phyloP scores from a whole-genome alignment of 2,888 invertebrate species.

The Drosophila robusta region DNA sequence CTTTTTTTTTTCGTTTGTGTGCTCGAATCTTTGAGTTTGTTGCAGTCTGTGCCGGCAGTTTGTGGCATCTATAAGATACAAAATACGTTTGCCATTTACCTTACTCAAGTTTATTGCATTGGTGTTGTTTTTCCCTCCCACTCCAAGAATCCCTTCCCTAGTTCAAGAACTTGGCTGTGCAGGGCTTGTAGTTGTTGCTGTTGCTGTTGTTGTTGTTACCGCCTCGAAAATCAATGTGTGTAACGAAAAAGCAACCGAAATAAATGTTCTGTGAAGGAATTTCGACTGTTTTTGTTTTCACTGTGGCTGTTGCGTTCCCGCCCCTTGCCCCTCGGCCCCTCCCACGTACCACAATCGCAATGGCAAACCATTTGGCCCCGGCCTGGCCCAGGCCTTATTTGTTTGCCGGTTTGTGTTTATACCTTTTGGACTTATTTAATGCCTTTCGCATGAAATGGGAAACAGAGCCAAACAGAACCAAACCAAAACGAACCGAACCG shows the following conservation, averaged over 20 bases:
- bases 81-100: constrained; percentile 76
- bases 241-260: constrained; percentile 81
- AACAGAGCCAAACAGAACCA: constrained; percentile 60
- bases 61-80: constrained; percentile 63
- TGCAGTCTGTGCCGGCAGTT: constrained; percentile 29
- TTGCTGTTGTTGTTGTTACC: constrained; percentile 40
- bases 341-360: background rate
- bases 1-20: background rate
- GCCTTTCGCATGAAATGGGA: constrained; percentile 77
- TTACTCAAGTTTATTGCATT: constrained; percentile 72
- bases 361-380: constrained; percentile 24
- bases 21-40: constrained; percentile 6
- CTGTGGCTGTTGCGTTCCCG: constrained; percentile 13
- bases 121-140: constrained; percentile 24
- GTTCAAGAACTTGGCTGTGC: constrained; percentile 22
- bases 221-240: constrained; percentile 78
- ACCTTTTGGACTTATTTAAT: constrained; percentile 81
- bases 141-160: background rate
- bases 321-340: constrained; percentile 1
- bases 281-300: constrained; percentile 75
- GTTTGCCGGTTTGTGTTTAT: constrained; percentile 75
- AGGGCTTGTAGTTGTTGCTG: constrained; percentile 19
- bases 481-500: constrained; percentile 18
- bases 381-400: constrained; percentile 59
- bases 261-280: constrained; percentile 83